These are phyloP conservation scores for Gerris lacustris DNA, from an alignment of 2,888 invertebrate genomes.

Conservation along the genomic window DNA sequence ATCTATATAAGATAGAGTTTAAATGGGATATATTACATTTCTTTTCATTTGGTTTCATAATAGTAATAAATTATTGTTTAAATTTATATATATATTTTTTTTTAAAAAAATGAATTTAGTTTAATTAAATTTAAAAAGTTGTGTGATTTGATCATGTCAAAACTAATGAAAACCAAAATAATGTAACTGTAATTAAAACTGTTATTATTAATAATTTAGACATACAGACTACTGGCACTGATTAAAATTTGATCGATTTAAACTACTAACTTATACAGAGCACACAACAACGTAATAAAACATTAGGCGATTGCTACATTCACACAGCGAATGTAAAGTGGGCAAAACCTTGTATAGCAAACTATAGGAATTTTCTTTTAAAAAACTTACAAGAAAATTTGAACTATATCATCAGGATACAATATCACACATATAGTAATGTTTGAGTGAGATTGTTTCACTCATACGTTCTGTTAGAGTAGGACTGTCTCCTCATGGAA, in stretches of 20 bases:
- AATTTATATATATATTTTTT: too few relatives aligned
- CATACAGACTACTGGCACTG: not conserved
- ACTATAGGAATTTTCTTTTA: not conserved
- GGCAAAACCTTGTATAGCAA: not conserved
- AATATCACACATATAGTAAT: not conserved
- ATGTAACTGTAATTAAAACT: too few relatives aligned
- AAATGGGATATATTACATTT: too few relatives aligned
- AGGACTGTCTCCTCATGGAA: not conserved
- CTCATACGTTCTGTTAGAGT: not conserved
- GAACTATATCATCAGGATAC: constrained; percentile 1
- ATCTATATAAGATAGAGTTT: too few relatives aligned
- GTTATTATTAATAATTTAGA: too few relatives aligned
- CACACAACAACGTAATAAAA: not conserved
- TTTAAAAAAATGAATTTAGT: too few relatives aligned
- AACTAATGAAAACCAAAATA: too few relatives aligned
- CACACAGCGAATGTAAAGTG: not conserved
- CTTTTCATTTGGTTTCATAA: too few relatives aligned
- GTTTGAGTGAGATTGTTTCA: constrained; percentile 1
- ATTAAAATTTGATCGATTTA: not conserved
- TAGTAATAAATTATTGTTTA: too few relatives aligned
- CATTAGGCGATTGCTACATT: not conserved
- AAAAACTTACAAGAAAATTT: not conserved
- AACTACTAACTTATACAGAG: constrained; percentile 5
- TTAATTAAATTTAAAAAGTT: too few relatives aligned
- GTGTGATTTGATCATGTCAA: too few relatives aligned